Conservation (phyloP, 2,888 invertebrate genomes). For the Mantis religiosa region DNA sequence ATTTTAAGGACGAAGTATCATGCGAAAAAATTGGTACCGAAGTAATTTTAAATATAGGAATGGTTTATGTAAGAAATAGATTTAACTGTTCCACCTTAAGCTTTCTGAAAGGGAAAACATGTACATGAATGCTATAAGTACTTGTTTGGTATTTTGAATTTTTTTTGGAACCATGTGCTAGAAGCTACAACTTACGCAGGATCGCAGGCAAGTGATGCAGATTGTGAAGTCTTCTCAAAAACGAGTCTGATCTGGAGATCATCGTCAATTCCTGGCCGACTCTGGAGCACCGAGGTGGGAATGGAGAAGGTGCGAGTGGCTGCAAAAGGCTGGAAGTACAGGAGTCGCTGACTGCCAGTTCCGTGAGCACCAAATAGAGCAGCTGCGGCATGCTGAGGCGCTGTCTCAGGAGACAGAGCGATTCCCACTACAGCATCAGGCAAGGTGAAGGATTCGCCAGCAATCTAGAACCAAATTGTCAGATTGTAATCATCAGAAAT, state of each 20-base stretch:
- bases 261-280: conserved; percentile 67
- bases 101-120: too few relatives aligned
- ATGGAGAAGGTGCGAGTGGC: conserved; percentile 75
- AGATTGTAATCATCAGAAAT: too few relatives aligned
- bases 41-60: too few relatives aligned
- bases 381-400: conserved; percentile 48
- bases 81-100: too few relatives aligned
- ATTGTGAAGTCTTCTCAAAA: conserved; percentile 81
- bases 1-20: too few relatives aligned
- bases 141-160: too few relatives aligned
- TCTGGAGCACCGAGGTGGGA: conserved; percentile 65
- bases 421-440: conserved; percentile 73
- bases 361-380: not conserved
- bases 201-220: conserved; percentile 68
- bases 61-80: too few relatives aligned
- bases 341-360: conserved; percentile 30
- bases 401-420: conserved; percentile 55
- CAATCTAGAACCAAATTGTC: conserved; percentile 48
- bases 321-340: conserved; percentile 71
- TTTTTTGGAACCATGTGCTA: too few relatives aligned
- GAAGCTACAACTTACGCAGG: conserved; percentile 35
- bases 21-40: too few relatives aligned
- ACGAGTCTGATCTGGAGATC: conserved; percentile 71
- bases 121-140: too few relatives aligned
- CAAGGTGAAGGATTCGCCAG: conserved; percentile 61